Base-by-base conservation (phyloP, 2,113 vertebrate genomes). In the Guaruba guarouba region DNA sequence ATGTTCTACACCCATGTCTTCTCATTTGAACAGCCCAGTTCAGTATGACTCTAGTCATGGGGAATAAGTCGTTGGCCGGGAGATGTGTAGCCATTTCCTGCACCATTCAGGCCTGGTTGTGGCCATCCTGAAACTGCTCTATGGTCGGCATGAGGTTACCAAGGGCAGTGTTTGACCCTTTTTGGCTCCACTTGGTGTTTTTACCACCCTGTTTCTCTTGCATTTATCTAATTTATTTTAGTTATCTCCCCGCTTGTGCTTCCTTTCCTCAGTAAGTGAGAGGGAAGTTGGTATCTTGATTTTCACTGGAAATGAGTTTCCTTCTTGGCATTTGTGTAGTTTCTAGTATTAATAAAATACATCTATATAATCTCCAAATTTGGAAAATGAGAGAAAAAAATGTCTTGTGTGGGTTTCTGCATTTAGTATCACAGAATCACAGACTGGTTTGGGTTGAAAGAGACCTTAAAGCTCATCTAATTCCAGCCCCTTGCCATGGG, bases 1-100 rank as follows among this genome's bases (percentile, higher is more conserved):
- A 35, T 16, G 25, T 76, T 86, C n/a, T 64, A 35, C 52, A 35
- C 33, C 63, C 48, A 1, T 6, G 0, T 39, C 67, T n/a, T 61
- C 46, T 49, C 20, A 0, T 13, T 35, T 24, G 48, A 54, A 41
- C 49, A 28, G 11, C 29, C 55, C 13, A 4, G 71, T 63, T 51
- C 33, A 0, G 3, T 2, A 14, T 5, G 62, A 15, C n/a, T 16
- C 23, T 59, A 1, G 66, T 29, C 67, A 10, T 69, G 73, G 44
- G 35, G 17, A 51, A 6, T 13, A 11, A 27, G 63, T 25, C 2
- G 1, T 2, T 67, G 76, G 1, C n/a, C 14, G 8, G 23, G 67
- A 14, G 41, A 2, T 22, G 28, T 9, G 6, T 8, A 7, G 55
- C 13, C 0, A 1, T 69, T 52, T 39, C 39, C 43, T 62, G 51